These are phyloP conservation scores for Melanotaenia parkinsoni DNA, from an alignment of 2,797 vertebrate genomes.

Conservation along the genomic window DNA sequence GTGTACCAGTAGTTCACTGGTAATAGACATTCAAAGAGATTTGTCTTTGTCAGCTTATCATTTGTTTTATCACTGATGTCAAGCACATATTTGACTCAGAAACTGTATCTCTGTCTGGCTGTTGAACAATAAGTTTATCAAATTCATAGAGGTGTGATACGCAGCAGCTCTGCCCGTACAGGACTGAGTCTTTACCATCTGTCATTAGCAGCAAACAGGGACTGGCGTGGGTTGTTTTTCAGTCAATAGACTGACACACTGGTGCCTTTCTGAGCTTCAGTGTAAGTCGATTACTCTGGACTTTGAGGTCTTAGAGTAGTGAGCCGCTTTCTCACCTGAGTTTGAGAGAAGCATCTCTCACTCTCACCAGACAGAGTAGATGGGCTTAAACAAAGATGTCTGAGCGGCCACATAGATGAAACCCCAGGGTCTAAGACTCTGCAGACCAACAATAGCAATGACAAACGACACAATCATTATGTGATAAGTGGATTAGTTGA, in stretches of 20 bases:
- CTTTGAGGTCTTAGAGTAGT: slow-evolving; percentile 66
- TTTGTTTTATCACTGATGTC: background rate
- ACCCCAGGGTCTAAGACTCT: slow-evolving; percentile 9
- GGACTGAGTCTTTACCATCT: slow-evolving; percentile 43
- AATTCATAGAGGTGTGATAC: slow-evolving; percentile 20
- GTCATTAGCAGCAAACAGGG: slow-evolving; percentile 62
- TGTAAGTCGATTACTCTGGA: slow-evolving; percentile 79
- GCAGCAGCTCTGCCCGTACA: slow-evolving; percentile 43
- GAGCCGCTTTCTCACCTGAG: slow-evolving; percentile 62
- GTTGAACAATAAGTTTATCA: slow-evolving; percentile 20
- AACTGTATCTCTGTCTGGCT: slow-evolving; percentile 7
- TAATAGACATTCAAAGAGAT: background rate
- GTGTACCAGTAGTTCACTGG: background rate
- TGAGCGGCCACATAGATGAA: slow-evolving; percentile 13
- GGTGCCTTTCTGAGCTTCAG: slow-evolving; percentile 61
- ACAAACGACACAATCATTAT: background rate
- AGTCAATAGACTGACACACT: slow-evolving; percentile 73
- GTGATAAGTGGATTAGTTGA: slow-evolving; percentile 37
- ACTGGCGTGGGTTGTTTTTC: slow-evolving; percentile 63
- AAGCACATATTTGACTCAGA: background rate
- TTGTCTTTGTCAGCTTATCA: background rate
- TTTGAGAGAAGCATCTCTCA: slow-evolving; percentile 41
- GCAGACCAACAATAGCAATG: slow-evolving; percentile 2
- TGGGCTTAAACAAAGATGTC: slow-evolving; percentile 39
- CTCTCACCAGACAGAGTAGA: slow-evolving; percentile 31